Percentiles rank a stretch among this genome's conserved stretches.
phyloP scores from a whole-genome alignment of 2,888 invertebrate species.

The Nephrotoma appendiculata region DNA sequence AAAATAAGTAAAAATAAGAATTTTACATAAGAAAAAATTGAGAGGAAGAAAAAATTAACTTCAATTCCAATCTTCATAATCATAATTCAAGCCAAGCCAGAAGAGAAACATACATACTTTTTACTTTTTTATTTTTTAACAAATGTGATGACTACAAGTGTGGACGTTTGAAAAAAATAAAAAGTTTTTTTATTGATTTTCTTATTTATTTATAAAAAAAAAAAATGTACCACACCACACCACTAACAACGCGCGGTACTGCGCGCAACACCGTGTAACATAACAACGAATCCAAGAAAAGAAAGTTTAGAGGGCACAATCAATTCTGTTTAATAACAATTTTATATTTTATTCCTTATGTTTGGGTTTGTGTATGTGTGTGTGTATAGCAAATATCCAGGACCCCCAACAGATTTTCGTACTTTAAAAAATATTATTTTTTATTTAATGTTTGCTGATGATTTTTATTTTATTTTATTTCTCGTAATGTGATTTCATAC shows the following conservation, averaged over 20 bases:
- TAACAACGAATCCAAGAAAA: not conserved
- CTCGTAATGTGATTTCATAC: not conserved
- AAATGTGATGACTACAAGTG: not conserved
- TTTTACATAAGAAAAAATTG: not conserved
- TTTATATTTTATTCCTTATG: not conserved
- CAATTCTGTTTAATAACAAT: not conserved
- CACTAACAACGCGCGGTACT: not conserved
- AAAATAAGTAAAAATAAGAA: not conserved
- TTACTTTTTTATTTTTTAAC: not conserved
- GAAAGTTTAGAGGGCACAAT: constrained; percentile 6
- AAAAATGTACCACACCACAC: not conserved
- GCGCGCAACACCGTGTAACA: not conserved
- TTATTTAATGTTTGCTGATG: not conserved
- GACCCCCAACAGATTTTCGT: constrained; percentile 1
- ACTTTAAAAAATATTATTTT: not conserved
- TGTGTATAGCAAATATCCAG: not conserved
- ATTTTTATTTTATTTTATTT: not conserved
- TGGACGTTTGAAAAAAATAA: not conserved
- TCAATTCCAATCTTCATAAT: not conserved
- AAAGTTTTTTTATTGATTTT: not conserved
- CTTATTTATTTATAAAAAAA: not conserved
- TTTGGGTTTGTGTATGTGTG: not conserved
- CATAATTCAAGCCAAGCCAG: not conserved
- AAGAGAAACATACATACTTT: not conserved
- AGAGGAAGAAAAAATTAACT: not conserved